Evolutionary conservation across 2,113 vertebrate species (phyloP).

Genomic region (Rhinolophus sinicus): DNA sequence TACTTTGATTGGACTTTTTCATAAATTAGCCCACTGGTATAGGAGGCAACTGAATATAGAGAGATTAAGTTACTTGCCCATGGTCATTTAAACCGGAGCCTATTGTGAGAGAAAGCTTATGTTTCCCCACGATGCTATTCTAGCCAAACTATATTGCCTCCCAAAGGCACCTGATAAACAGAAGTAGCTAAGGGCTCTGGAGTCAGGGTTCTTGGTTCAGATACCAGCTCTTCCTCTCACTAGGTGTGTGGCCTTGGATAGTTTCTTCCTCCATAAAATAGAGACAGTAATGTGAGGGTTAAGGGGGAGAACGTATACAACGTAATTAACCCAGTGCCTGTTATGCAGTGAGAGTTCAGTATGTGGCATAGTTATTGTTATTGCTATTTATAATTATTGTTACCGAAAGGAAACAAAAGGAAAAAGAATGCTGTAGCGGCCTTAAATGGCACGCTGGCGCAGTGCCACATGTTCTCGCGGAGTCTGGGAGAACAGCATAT

Average conservation of each 20-base stretch:
- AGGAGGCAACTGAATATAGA: background rate
- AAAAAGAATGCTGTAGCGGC: background rate
- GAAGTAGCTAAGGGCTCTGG: background rate
- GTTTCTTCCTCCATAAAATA: background rate
- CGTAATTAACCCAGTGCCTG: background rate
- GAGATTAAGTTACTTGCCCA: background rate
- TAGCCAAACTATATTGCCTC: background rate
- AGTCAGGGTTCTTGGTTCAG: background rate
- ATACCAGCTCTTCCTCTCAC: background rate
- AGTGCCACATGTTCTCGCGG: background rate
- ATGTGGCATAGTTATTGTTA: background rate
- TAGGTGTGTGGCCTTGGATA: background rate
- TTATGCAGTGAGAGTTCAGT: background rate
- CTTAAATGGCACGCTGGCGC: background rate
- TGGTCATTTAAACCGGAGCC: background rate
- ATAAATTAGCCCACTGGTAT: background rate
- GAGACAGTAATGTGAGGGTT: background rate
- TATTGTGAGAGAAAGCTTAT: background rate
- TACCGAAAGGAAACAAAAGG: background rate
- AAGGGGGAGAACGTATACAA: background rate
- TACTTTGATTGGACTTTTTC: conserved; percentile 17
- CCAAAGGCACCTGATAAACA: background rate
- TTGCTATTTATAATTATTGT: background rate
- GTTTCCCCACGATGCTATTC: background rate
- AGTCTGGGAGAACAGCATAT: background rate